Evolutionary conservation across 2,113 vertebrate genomes (phyloP).

Genomic region (Bettongia penicillata): DNA sequence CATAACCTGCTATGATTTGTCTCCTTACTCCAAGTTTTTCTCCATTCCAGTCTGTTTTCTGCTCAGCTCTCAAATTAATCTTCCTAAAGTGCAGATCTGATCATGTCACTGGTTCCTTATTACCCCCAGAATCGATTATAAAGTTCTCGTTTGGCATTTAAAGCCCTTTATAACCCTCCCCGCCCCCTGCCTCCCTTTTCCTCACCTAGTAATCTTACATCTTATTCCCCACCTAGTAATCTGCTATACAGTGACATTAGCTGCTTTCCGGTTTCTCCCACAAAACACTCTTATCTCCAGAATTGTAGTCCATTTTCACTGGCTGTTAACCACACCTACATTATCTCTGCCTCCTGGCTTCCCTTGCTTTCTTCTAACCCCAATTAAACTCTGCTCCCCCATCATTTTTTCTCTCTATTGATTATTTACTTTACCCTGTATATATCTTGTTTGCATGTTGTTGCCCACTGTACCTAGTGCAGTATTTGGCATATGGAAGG

Average conservation of each 20-base stretch:
- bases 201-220: fast-evolving
- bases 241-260: neutral
- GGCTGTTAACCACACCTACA: neutral
- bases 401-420: neutral
- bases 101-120: neutral
- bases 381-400: neutral
- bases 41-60: neutral
- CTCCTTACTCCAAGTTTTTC: too few species aligned
- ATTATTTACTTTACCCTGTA: neutral
- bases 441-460: neutral
- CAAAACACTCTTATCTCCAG: neutral
- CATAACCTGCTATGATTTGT: neutral
- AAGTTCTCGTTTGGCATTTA: neutral
- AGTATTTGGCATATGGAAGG: fast-evolving
- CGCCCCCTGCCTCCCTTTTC: too few species aligned
- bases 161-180: fast-evolving
- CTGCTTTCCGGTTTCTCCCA: neutral
- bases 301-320: neutral
- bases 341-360: fast-evolving
- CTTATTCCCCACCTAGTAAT: fast-evolving
- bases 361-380: neutral
- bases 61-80: neutral
- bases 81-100: neutral
- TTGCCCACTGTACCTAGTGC: too few species aligned
- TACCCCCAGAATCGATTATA: neutral